A percentile compares a stretch with the other conserved stretches of the same genome.
Evolutionary conservation across 2,113 vertebrate genomes (phyloP).

Genomic region (Takifugu flavidus): DNA sequence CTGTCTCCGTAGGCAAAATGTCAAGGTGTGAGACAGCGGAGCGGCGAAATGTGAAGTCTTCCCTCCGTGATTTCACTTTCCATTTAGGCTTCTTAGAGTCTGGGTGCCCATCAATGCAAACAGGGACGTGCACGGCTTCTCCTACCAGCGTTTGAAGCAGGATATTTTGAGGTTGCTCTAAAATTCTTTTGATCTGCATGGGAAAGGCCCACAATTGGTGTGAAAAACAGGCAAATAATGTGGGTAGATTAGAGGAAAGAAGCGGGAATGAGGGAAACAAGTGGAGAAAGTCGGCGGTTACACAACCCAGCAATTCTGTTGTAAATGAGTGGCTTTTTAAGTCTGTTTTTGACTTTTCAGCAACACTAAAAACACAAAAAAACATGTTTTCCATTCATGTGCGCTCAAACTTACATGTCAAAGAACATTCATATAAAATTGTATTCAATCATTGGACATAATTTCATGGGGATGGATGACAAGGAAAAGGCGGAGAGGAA

Average conservation of each 20-base stretch:
- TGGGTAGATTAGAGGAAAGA: conserved; percentile 2
- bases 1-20: conserved; percentile 38
- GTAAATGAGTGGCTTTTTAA: not conserved
- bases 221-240: conserved; percentile 2
- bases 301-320: conserved; percentile 18
- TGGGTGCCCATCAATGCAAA: conserved; percentile 34
- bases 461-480: too few relatives aligned
- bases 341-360: not conserved
- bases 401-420: too few relatives aligned
- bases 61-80: conserved; percentile 4
- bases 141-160: conserved; percentile 33
- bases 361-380: too few relatives aligned
- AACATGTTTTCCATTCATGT: too few relatives aligned
- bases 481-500: too few relatives aligned
- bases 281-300: not conserved
- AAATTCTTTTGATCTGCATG: conserved; percentile 61
- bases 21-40: conserved; percentile 32
- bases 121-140: conserved; percentile 24
- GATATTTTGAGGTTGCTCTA: conserved; percentile 58
- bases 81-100: conserved; percentile 28
- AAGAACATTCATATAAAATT: too few relatives aligned
- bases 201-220: conserved; percentile 30
- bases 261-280: conserved; percentile 11
- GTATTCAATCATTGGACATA: too few relatives aligned
- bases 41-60: conserved; percentile 12